These are phyloP conservation scores for Plectropomus leopardus DNA, from an alignment of 2,113 vertebrate species.

Conservation along the genomic window DNA sequence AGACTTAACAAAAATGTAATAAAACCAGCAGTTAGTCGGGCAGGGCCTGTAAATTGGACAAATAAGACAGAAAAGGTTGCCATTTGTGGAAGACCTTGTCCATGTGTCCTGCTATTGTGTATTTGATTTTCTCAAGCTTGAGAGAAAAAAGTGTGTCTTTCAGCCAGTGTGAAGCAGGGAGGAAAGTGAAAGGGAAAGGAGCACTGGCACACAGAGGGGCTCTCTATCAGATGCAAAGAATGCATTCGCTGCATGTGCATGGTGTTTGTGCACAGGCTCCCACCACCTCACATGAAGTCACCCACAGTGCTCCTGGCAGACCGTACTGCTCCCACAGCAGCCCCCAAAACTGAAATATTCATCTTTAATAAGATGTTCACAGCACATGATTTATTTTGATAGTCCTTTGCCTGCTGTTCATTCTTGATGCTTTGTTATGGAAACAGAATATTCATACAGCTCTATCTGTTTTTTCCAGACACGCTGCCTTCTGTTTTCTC, in stretches of 20 bases:
- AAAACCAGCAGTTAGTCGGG: too few species aligned
- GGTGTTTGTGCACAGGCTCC: slow-evolving; percentile 16
- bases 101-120: too few species aligned
- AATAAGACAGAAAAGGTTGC: too few species aligned
- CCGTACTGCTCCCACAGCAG: slow-evolving; percentile 57
- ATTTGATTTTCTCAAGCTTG: too few species aligned
- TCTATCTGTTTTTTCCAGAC: slow-evolving; percentile 47
- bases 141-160: too few species aligned
- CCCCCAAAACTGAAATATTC: slow-evolving; percentile 60
- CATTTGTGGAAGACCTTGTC: too few species aligned
- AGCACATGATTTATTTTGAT: slow-evolving; percentile 71
- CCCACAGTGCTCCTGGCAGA: slow-evolving; percentile 48
- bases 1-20: too few species aligned
- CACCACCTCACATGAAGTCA: slow-evolving; percentile 44
- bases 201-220: slow-evolving; percentile 9
- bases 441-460: slow-evolving; percentile 56
- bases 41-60: too few species aligned
- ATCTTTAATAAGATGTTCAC: slow-evolving; percentile 68
- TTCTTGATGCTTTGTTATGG: slow-evolving; percentile 38
- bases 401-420: slow-evolving; percentile 56
- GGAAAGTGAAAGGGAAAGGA: too few species aligned
- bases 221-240: slow-evolving; percentile 26
- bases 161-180: too few species aligned
- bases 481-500: slow-evolving; percentile 18
- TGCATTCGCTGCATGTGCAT: slow-evolving; percentile 6